These are phyloP conservation scores for Oceanodroma tethys DNA, from an alignment of 2,113 vertebrate species.

Conservation along the genomic window DNA sequence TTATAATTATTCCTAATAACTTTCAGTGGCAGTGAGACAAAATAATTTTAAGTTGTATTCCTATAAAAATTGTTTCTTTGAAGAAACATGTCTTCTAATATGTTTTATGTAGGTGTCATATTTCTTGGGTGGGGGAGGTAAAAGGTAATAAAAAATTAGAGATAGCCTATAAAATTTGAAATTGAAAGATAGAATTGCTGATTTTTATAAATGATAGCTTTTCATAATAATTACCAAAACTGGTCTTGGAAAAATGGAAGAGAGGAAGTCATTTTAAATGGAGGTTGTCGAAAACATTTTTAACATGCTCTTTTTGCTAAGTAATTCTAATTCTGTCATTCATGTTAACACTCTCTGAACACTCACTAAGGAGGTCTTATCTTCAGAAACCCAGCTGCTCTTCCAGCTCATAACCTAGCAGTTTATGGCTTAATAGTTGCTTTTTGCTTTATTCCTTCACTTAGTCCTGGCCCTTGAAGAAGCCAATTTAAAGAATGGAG, in stretches of 20 bases:
- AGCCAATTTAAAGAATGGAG: not conserved
- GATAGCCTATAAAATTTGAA: not conserved
- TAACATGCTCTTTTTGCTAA: not conserved
- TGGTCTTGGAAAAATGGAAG: not conserved
- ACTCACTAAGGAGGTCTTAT: conserved; percentile 44
- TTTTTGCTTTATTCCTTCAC: conserved; percentile 37
- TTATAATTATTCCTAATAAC: conserved; percentile 54
- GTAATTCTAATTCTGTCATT: conserved; percentile 41
- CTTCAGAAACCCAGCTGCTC: conserved; percentile 60
- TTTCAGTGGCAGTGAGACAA: conserved; percentile 6
- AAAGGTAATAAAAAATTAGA: not conserved
- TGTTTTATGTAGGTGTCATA: not conserved
- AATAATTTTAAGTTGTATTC: not conserved
- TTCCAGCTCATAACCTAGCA: conserved; percentile 48
- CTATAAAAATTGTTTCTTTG: conserved; percentile 34
- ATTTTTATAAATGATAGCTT: not conserved
- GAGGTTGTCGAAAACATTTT: not conserved
- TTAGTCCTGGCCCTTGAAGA: conserved; percentile 18
- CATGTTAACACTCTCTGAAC: conserved; percentile 31
- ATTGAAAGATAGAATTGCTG: not conserved
- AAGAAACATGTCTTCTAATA: not conserved
- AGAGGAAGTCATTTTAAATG: not conserved
- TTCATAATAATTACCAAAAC: not conserved
- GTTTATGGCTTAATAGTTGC: conserved; percentile 32
- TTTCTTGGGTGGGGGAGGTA: not conserved